phyloP scores from a whole-genome alignment of 2,797 vertebrate species.

The Fringilla coelebs region DNA sequence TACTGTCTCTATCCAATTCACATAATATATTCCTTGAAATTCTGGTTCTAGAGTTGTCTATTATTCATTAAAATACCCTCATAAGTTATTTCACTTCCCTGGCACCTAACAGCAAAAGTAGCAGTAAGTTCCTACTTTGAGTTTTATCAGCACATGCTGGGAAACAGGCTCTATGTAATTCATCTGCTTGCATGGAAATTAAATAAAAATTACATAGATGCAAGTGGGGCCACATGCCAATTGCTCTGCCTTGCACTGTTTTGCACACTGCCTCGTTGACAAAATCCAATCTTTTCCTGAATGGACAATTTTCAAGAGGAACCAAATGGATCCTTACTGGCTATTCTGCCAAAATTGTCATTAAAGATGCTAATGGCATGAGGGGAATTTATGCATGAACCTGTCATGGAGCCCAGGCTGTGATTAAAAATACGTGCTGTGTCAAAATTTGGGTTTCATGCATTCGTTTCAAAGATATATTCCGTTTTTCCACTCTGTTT shows the following conservation, averaged over 20 bases:
- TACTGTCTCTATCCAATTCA: neutral
- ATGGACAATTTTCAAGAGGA: neutral
- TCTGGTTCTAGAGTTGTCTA: neutral
- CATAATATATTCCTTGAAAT: neutral
- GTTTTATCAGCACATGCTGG: neutral
- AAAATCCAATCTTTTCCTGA: neutral
- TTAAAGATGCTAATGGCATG: neutral
- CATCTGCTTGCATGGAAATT: neutral
- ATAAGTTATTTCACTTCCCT: neutral
- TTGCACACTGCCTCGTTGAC: neutral
- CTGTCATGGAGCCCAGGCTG: neutral
- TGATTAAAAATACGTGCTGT: neutral
- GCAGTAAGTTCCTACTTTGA: neutral
- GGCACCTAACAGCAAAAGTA: neutral
- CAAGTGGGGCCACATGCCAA: neutral
- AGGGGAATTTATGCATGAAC: neutral
- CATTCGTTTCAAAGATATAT: neutral
- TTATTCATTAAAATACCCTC: neutral
- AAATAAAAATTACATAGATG: slow-evolving; percentile 11
- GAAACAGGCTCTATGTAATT: neutral
- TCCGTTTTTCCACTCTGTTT: neutral
- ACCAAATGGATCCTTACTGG: neutral
- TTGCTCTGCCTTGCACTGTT: neutral
- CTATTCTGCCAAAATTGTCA: neutral
- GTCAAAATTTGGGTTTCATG: neutral